Conservation (phyloP, 2,113 vertebrate genomes). For the Anoura caudifer region DNA sequence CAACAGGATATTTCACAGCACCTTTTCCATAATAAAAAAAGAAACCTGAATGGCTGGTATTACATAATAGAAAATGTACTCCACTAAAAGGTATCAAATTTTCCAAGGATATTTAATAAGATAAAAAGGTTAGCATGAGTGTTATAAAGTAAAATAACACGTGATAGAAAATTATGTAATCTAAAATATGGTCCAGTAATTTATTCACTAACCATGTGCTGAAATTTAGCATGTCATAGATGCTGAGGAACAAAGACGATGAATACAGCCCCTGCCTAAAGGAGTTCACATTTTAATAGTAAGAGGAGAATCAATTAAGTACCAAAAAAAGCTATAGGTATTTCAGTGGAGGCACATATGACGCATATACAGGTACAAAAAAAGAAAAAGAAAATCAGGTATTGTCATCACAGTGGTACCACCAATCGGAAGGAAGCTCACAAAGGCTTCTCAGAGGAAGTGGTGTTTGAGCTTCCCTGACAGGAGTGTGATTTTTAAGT, state of each 20-base stretch:
- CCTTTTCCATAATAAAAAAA: background rate
- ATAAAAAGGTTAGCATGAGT: background rate
- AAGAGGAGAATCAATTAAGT: background rate
- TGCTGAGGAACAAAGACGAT: background rate
- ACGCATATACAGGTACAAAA: background rate
- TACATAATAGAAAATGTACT: background rate
- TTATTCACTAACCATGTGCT: background rate
- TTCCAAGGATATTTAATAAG: background rate
- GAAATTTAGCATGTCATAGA: background rate
- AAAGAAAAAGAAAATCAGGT: background rate
- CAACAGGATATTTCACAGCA: background rate
- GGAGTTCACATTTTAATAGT: background rate
- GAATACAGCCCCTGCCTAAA: background rate
- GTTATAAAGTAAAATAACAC: background rate
- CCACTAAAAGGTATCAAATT: background rate
- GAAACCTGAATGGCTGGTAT: background rate
- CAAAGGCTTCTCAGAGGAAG: background rate
- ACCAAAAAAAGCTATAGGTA: background rate
- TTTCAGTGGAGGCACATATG: background rate
- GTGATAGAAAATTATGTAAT: background rate
- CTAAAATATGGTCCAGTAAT: background rate
- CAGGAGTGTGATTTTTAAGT: background rate
- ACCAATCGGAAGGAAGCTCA: background rate
- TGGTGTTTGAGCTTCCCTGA: background rate
- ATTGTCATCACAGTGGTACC: background rate